Conservation (phyloP, 2,888 invertebrate genomes). For the Fabriciana adippe region DNA sequence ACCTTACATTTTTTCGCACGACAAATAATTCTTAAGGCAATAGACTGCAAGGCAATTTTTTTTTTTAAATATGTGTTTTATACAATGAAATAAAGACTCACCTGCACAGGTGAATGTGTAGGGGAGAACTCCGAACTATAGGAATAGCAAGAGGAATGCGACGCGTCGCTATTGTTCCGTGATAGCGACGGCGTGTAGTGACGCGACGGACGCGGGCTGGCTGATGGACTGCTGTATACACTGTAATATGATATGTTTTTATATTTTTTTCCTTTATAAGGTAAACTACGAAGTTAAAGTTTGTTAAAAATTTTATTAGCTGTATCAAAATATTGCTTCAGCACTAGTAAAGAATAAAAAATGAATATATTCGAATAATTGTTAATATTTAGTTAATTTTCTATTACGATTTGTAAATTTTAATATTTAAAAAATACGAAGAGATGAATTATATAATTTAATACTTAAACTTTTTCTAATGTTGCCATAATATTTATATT, state of each 20-base stretch:
- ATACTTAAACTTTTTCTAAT: too few species aligned
- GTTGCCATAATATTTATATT: too few species aligned
- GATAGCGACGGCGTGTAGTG: conserved; percentile 93
- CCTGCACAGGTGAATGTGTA: conserved; percentile 94
- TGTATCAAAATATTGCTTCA: too few species aligned
- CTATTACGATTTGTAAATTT: too few species aligned
- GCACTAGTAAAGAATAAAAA: too few species aligned
- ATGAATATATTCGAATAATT: too few species aligned
- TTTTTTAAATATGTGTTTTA: neutral
- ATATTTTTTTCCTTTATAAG: neutral
- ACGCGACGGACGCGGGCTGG: conserved; percentile 92
- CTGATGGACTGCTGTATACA: conserved; percentile 91
- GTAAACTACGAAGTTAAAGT: neutral
- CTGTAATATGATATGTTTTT: conserved; percentile 54
- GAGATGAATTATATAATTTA: too few species aligned
- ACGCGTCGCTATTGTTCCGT: conserved; percentile 95
- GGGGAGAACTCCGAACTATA: conserved; percentile 92
- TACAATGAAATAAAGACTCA: conserved; percentile 37
- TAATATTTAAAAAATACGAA: too few species aligned
- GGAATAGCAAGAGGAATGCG: conserved; percentile 94
- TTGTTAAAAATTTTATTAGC: too few species aligned
- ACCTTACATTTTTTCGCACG: too few species aligned
- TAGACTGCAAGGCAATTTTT: neutral
- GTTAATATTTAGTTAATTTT: too few species aligned
- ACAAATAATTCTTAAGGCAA: neutral